These are phyloP conservation scores for Temnothorax ravouxi DNA, from an alignment of 2,888 invertebrate species.

Conservation along the genomic window DNA sequence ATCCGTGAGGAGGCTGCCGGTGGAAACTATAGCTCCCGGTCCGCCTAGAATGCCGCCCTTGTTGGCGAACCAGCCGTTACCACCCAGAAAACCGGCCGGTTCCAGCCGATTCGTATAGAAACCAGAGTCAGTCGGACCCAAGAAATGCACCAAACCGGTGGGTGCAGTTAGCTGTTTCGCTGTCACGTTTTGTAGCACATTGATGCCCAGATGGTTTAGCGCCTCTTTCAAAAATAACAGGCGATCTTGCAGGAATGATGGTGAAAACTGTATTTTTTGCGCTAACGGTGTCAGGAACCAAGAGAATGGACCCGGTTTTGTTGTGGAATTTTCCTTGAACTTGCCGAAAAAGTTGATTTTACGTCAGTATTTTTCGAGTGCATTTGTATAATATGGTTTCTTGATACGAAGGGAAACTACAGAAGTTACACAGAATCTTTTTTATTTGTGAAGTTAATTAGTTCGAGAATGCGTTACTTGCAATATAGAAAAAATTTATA, in stretches of 20 bases:
- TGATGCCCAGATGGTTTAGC: slow-evolving; percentile 68
- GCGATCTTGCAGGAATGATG: slow-evolving; percentile 77
- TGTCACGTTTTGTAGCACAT: slow-evolving; percentile 49
- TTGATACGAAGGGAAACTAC: too few relatives aligned
- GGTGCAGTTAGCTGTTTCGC: slow-evolving; percentile 72
- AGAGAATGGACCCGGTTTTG: slow-evolving; percentile 42
- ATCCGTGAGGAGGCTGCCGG: slow-evolving; percentile 81
- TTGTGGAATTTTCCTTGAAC: slow-evolving; percentile 13
- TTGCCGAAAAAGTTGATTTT: not conserved
- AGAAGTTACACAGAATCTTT: not conserved
- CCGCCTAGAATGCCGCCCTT: slow-evolving; percentile 83
- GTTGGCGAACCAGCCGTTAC: slow-evolving; percentile 83
- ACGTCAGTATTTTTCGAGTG: not conserved
- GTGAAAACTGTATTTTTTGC: slow-evolving; percentile 77
- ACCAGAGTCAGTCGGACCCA: slow-evolving; percentile 75
- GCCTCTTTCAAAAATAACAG: slow-evolving; percentile 71
- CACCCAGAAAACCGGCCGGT: slow-evolving; percentile 80
- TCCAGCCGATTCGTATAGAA: slow-evolving; percentile 79
- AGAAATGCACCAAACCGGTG: slow-evolving; percentile 73
- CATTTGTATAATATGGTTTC: not conserved
- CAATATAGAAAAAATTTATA: too few relatives aligned
- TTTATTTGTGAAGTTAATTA: not conserved
- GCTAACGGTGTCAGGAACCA: slow-evolving; percentile 75
- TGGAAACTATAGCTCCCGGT: slow-evolving; percentile 81
- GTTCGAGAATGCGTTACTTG: not conserved